Evolutionary conservation across 2,113 vertebrate genomes (phyloP).

Genomic region (Myanophis thanlyinensis): DNA sequence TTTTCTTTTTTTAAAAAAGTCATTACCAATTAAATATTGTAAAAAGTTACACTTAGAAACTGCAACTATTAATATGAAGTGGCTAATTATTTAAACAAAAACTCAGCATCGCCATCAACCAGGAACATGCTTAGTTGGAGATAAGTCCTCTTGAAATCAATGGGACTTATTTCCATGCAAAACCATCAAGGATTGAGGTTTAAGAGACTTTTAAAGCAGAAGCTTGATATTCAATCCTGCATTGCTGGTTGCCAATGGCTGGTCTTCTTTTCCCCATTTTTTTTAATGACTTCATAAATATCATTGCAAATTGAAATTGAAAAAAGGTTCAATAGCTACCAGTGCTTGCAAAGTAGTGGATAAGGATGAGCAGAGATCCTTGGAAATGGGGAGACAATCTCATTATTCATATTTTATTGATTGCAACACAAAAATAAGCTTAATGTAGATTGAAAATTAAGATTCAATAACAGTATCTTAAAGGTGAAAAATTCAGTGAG

Average conservation of each 20-base stretch:
- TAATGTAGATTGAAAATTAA: neutral
- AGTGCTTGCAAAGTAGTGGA: neutral
- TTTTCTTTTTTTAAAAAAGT: neutral
- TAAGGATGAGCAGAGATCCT: neutral
- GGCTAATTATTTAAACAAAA: neutral
- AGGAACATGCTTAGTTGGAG: neutral
- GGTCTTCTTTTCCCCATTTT: neutral
- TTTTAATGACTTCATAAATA: neutral
- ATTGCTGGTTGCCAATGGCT: neutral
- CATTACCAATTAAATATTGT: neutral
- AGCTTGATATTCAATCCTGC: neutral
- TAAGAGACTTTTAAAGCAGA: neutral
- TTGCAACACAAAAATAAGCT: neutral
- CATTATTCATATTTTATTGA: neutral
- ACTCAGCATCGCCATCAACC: neutral
- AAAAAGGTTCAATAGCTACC: neutral
- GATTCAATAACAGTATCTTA: neutral
- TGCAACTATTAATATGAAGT: neutral
- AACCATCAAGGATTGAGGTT: neutral
- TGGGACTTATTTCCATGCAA: neutral
- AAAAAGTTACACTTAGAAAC: neutral
- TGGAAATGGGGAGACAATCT: neutral
- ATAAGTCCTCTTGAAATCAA: neutral
- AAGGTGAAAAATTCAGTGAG: neutral
- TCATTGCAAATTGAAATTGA: neutral